Base-by-base conservation (phyloP, 1,140 invertebrate species). In the Vanessa tameamea region DNA sequence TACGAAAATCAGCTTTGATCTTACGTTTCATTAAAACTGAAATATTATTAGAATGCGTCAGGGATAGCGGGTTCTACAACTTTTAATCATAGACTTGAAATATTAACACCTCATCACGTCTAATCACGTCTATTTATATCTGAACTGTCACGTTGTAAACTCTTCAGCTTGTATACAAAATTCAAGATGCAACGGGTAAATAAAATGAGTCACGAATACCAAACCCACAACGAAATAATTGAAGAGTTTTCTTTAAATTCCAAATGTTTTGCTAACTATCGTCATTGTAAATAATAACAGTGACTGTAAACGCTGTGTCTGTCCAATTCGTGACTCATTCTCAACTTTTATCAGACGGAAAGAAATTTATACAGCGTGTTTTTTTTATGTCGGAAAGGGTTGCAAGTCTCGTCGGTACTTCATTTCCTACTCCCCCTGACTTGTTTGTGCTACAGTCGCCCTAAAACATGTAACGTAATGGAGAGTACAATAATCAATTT, bases 111-210 rank as follows among this genome's bases (percentile, higher is more conserved):
- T 75, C 51, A 63, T 69, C 66, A 53, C 69, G 57, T 73, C 72
- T 47, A 43, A 55, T 71, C 78, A 76, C 61, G 7, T 69, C 74
- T 83, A 85, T 82, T 80, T 76, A 78, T 85, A 83, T 69, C 43
- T 47, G 23, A 64, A 73, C 70, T 76, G 76, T 83, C 78, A 82
- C 76, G 75, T 47, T 71, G 61, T 55, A 78, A 73, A 76, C 68
- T 74, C 73, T 57, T 68, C 31, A 47, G 48, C 61, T 65, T 73
- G 68, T 73, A 43, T 8, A 48, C 37, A 7, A 67, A 73, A 72
- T 77, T 79, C 73, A 79, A 50, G 48, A 61, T 76, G 73, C 78
- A 78, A n/a, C 53, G 57, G 67, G 70, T 71, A 67, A 47, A 65
- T 26, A 4, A 16, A 64, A 11, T 83, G 82, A 82, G 26, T 85